These are phyloP conservation scores for Lutjanus argentimaculatus DNA, from an alignment of 2,797 vertebrate genomes.

Conservation along the genomic window DNA sequence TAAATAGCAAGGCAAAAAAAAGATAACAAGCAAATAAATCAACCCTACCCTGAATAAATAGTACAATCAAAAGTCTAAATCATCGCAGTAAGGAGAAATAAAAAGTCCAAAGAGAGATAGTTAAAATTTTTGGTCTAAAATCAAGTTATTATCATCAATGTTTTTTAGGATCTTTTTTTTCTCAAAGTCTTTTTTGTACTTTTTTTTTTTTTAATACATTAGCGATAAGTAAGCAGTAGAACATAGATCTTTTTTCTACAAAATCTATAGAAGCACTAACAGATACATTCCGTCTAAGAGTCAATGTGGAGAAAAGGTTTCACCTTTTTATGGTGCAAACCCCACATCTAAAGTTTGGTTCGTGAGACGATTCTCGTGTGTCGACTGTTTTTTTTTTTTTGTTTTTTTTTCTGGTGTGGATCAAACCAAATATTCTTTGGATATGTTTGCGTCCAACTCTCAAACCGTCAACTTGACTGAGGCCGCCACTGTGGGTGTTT, in stretches of 20 bases:
- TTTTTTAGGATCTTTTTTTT: slow-evolving; percentile 86
- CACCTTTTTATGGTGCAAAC: slow-evolving; percentile 70
- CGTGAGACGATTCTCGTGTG: slow-evolving; percentile 72
- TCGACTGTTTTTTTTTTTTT: slow-evolving; percentile 57
- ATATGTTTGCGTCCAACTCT: slow-evolving; percentile 72
- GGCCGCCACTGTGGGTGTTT: slow-evolving; percentile 42
- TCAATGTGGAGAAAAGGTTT: slow-evolving; percentile 83
- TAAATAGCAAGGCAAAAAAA: slow-evolving; percentile 77
- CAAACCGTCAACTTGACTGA: slow-evolving; percentile 61
- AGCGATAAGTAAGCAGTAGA: slow-evolving; percentile 91
- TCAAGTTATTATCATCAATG: slow-evolving; percentile 88
- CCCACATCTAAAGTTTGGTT: slow-evolving; percentile 80
- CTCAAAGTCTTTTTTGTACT: slow-evolving; percentile 83
- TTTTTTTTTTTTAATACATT: slow-evolving; percentile 87
- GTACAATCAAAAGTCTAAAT: slow-evolving; percentile 85
- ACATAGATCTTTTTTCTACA: slow-evolving; percentile 91
- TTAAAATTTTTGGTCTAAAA: slow-evolving; percentile 94
- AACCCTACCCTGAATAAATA: slow-evolving; percentile 84
- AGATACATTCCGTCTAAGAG: slow-evolving; percentile 92
- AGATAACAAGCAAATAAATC: slow-evolving; percentile 63
- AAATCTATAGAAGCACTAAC: slow-evolving; percentile 93
- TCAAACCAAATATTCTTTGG: slow-evolving; percentile 84
- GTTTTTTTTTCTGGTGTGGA: slow-evolving; percentile 55
- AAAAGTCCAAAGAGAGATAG: slow-evolving; percentile 85
- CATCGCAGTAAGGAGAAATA: slow-evolving; percentile 65